phyloP scores from a whole-genome alignment of 2,888 invertebrate genomes.

The Proisotoma minuta region DNA sequence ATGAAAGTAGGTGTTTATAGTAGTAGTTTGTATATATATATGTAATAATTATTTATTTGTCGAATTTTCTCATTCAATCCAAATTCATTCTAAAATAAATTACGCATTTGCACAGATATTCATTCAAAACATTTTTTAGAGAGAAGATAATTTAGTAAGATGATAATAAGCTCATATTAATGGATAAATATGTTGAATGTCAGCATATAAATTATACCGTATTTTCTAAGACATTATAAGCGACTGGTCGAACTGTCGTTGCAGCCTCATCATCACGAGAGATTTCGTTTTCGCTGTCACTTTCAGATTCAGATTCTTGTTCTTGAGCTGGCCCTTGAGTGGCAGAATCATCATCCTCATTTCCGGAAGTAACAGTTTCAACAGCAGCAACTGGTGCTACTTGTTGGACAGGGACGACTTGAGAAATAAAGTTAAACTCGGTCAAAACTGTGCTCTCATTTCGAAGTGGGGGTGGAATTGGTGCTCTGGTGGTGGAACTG shows the following conservation, averaged over 20 bases:
- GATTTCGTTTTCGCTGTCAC: slow-evolving; percentile 27
- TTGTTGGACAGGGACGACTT: not conserved
- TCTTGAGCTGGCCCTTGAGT: slow-evolving; percentile 6
- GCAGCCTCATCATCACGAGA: slow-evolving; percentile 23
- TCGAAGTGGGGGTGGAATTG: slow-evolving; percentile 8
- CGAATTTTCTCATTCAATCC: too few relatives aligned
- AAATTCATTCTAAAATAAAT: too few relatives aligned
- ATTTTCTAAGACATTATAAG: slow-evolving; percentile 15
- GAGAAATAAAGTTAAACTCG: slow-evolving; percentile 16
- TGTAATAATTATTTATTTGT: too few relatives aligned
- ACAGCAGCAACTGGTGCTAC: slow-evolving; percentile 5
- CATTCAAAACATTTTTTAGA: too few relatives aligned
- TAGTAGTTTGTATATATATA: too few relatives aligned
- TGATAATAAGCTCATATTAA: too few relatives aligned
- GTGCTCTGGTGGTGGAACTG: slow-evolving; percentile 7
- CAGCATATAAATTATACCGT: slow-evolving; percentile 18
- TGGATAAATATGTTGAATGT: too few relatives aligned
- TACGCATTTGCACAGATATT: too few relatives aligned
- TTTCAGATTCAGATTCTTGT: slow-evolving; percentile 7
- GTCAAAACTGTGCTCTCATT: slow-evolving; percentile 18
- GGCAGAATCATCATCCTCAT: slow-evolving; percentile 10
- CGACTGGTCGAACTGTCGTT: slow-evolving; percentile 21
- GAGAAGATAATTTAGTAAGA: too few relatives aligned
- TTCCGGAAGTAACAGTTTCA: not conserved
- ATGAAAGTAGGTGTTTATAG: too few relatives aligned